Evolutionary conservation across 1,140 invertebrate genomes (phyloP), one percentile per base, ranked within the genome.

Genomic region (Helicoverpa armigera): DNA sequence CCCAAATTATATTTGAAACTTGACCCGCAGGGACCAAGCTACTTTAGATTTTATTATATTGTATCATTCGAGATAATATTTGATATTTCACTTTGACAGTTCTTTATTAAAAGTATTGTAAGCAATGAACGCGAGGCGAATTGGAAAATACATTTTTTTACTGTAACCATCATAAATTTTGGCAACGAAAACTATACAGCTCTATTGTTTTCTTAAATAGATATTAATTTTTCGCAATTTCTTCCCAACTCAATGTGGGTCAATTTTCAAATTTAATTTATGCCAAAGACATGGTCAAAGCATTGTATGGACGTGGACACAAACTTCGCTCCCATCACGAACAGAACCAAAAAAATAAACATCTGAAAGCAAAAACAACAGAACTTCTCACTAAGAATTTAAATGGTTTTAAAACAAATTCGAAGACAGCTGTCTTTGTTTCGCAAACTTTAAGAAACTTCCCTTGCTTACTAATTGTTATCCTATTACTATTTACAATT

Each of bases 401-500:
- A 79, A 84, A 48, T 18, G 16, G 73, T 56, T 58, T 82, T 65
- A 77, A 80, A 73, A 77, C 80, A 63, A 63, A 35, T 54, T 56
- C 58, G 9, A 50, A 35, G 16, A 73, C 65, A 61, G 65, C 67
- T 78, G 75, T 61, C 23, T 7, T 43, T n/a, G 31, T 48, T 70
- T 76, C 56, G 73, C 29, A 67, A 72, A 73, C 54, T 76, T 80
- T 54, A 29, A 16, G n/a, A 79, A 79, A 69, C 75, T 83, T 83
- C 48, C 11, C 78, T 65, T 65, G 7, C 18, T 61, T 56, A 48
- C 69, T 74, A 60, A 18, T 61, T 80, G 48, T 77, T 54, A 63
- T 13, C 60, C 23, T 79, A 79, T 11, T 72, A 79, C n/a, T 82
- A 82, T 79, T 74, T 82, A 82, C 76, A 82, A 60, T 75, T 73